Evolutionary conservation across 2,113 vertebrate genomes (phyloP), one percentile per base, ranked within the genome.

Genomic region (Myotis yumanensis): DNA sequence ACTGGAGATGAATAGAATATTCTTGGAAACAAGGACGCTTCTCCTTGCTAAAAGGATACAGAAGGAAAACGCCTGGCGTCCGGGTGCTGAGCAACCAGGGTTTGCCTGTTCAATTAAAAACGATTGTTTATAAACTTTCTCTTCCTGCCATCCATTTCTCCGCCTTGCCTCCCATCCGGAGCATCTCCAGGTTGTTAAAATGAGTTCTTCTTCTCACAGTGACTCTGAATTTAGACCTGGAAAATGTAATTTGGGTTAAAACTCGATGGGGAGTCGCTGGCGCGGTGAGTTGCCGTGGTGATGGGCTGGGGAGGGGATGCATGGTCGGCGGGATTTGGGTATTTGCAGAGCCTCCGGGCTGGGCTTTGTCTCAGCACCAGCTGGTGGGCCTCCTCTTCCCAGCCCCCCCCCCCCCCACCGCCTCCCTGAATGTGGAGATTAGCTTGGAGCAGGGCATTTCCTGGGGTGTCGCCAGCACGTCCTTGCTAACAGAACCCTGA

Each of bases 191-290:
- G 35, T 75, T 32, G 85, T 52, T 80, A 37, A 30, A 35, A 32
- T 10, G 76, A 85, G 68, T 37, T 89, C 80, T 80, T 23, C 90
- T 79, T 17, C 86, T 84, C 87, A 14, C 86, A 69, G 80, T 7
- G 77, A 37, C 88, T 95, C 95, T 64, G 96, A 64, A 82, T 95
- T 95, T 75, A 95, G 96, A 79, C 86, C 77, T 91, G 91, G 79
- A 93, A 95, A 90, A 95, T 48, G 90, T 20, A 97, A 97, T 97
- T 95, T 97, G 96, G 97, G 97, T 97, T 97, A 97, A 96, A 97
- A 94, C 96, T 93, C 96, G 59, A 95, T 96, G 94, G 97, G 97
- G 96, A 95, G 94, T 73, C 92, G 35, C 88, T 86, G 46, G 28
- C 59, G 23, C 8, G 10, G 14, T 3, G 89, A 90, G 96, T 97